Percentiles rank a stretch among this genome's conserved stretches.
Conservation (phyloP, 2,797 vertebrate species). For the Philypnodon macrostomus region DNA sequence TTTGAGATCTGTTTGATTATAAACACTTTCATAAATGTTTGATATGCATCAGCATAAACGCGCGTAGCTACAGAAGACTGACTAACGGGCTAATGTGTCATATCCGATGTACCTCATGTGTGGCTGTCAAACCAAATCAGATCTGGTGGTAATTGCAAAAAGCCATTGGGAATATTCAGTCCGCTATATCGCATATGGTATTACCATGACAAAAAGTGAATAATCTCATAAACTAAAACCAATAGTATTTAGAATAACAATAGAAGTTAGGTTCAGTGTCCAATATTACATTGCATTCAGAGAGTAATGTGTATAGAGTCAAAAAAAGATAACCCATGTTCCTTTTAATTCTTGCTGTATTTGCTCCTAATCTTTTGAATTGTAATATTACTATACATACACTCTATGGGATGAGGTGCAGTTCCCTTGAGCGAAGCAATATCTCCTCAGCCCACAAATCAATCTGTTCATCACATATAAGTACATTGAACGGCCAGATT, state of each 20-base stretch:
- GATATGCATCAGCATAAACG: constrained; percentile 28
- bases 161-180: constrained; percentile 17
- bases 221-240: constrained; percentile 35
- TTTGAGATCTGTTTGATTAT: constrained; percentile 16
- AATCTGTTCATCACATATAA: constrained; percentile 53
- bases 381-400: constrained; percentile 54
- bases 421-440: constrained; percentile 45
- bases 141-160: constrained; percentile 21
- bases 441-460: constrained; percentile 46
- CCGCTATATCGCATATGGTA: constrained; percentile 22
- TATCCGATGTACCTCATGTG: constrained; percentile 23
- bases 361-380: constrained; percentile 27
- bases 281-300: no score
- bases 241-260: no score
- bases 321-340: not conserved
- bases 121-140: constrained; percentile 19
- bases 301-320: constrained; percentile 11
- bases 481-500: constrained; percentile 65
- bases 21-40: constrained; percentile 21
- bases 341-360: no score
- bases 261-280: no score
- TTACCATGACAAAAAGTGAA: constrained; percentile 28
- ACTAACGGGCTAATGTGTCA: constrained; percentile 25
- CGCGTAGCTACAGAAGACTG: constrained; percentile 21
- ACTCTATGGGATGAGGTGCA: constrained; percentile 53